These are phyloP conservation scores for Nesospiza acunhae DNA, from an alignment of 2,113 vertebrate genomes.

Conservation along the genomic window DNA sequence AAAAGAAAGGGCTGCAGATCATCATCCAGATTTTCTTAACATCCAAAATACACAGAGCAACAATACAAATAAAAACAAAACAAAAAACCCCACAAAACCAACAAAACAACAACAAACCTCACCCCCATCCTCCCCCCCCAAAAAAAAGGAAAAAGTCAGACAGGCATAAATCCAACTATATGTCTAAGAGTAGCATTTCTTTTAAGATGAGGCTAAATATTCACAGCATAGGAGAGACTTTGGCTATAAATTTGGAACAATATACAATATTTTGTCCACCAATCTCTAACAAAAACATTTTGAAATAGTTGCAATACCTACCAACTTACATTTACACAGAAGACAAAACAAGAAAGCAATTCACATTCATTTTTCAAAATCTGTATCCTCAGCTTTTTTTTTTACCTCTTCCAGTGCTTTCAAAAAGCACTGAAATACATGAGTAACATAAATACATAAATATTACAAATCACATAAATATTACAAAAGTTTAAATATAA, in stretches of 20 bases:
- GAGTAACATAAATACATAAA: not conserved
- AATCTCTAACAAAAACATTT: not conserved
- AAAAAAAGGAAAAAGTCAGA: rapidly evolving
- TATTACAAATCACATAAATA: not conserved
- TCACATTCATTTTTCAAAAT: not conserved
- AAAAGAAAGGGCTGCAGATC: not conserved
- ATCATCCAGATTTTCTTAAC: not conserved
- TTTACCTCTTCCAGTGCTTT: not conserved
- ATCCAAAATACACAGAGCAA: not conserved
- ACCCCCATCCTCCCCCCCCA: rapidly evolving
- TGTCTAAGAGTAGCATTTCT: not conserved
- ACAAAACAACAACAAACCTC: not conserved
- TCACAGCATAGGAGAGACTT: not conserved
- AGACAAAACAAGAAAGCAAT: not conserved
- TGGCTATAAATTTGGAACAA: not conserved
- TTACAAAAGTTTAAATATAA: not conserved
- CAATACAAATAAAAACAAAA: not conserved
- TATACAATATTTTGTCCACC: not conserved
- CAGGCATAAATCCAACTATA: rapidly evolving
- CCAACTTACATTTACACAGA: not conserved
- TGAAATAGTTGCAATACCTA: not conserved
- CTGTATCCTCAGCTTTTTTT: not conserved
- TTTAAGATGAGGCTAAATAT: not conserved
- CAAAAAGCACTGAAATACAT: not conserved
- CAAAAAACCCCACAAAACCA: not conserved